Percentiles rank a stretch among this genome's conserved stretches.
Conservation (phyloP, 30 jellyfish, hydroid and myxozoan genomes). For the Turritopsis dohrnii region DNA sequence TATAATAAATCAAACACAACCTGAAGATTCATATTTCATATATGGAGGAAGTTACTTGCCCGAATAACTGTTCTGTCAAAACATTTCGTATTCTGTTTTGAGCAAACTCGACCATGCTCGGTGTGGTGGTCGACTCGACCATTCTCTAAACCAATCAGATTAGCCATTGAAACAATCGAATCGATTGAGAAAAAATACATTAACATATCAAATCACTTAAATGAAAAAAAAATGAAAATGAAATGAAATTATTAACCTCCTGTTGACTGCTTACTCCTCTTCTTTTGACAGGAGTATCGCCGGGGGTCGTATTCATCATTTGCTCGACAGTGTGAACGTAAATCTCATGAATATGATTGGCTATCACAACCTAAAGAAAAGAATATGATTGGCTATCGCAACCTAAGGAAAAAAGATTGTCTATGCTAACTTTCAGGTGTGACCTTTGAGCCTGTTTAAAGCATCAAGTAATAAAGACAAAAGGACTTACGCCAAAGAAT, state of each 20-base stretch:
- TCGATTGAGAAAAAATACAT: too few relatives aligned
- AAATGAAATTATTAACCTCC: slow-evolving; percentile 42
- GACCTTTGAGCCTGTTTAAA: not conserved
- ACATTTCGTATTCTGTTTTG: slow-evolving; percentile 64
- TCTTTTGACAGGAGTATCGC: slow-evolving; percentile 67
- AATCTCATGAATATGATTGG: slow-evolving; percentile 72
- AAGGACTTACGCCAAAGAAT: slow-evolving; percentile 49
- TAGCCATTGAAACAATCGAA: too few relatives aligned
- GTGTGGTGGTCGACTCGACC: slow-evolving; percentile 92
- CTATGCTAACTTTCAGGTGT: too few relatives aligned
- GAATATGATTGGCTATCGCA: not conserved
- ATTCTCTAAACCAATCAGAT: slow-evolving; percentile 23
- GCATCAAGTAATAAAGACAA: too few relatives aligned
- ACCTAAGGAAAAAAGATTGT: too few relatives aligned
- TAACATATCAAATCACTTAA: too few relatives aligned
- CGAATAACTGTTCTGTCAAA: slow-evolving; percentile 67
- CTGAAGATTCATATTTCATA: too few relatives aligned
- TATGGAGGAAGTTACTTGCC: slow-evolving; percentile 45
- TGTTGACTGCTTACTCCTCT: slow-evolving; percentile 66
- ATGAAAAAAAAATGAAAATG: not conserved
- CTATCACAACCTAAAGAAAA: slow-evolving; percentile 56
- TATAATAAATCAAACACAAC: too few relatives aligned
- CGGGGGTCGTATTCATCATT: slow-evolving; percentile 22
- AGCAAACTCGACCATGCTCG: slow-evolving; percentile 78
- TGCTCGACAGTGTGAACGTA: slow-evolving; percentile 60